These are phyloP conservation scores for Achlya flavicornis DNA, from an alignment of 2,888 invertebrate species.

Conservation along the genomic window DNA sequence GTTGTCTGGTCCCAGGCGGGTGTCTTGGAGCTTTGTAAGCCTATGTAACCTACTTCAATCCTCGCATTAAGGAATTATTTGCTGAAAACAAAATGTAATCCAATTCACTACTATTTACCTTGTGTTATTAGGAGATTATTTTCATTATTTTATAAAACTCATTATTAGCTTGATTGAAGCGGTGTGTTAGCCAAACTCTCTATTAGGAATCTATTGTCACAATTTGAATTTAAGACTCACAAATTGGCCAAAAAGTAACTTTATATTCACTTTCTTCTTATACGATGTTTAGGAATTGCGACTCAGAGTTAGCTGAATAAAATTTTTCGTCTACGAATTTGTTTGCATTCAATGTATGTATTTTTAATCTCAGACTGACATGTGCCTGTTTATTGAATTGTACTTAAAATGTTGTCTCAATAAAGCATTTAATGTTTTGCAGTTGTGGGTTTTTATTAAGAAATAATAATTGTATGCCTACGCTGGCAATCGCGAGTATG, in stretches of 20 bases:
- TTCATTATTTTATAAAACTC: conserved; percentile 39
- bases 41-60: conserved; percentile 29
- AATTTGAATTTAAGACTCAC: conserved; percentile 33
- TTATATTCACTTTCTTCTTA: conserved; percentile 17
- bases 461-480: conserved; percentile 63
- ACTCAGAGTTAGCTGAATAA: conserved; percentile 8
- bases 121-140: conserved; percentile 43
- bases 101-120: conserved; percentile 51
- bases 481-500: conserved; percentile 73
- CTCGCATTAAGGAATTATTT: conserved; percentile 67
- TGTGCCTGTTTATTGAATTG: conserved; percentile 67
- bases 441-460: conserved; percentile 59
- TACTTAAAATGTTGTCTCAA: conserved; percentile 63
- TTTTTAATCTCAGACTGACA: conserved; percentile 49
- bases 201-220: conserved; percentile 38
- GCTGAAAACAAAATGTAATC: conserved; percentile 52
- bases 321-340: background rate
- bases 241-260: conserved; percentile 32
- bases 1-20: conserved; percentile 6
- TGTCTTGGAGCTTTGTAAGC: conserved; percentile 1
- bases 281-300: conserved; percentile 12
- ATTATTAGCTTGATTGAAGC: conserved; percentile 36
- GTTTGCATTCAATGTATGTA: conserved; percentile 13
- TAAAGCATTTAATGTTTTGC: conserved; percentile 63
- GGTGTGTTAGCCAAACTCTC: conserved; percentile 33